These are phyloP conservation scores for Malaclemys terrapin DNA, from an alignment of 2,113 vertebrate genomes.

Conservation along the genomic window DNA sequence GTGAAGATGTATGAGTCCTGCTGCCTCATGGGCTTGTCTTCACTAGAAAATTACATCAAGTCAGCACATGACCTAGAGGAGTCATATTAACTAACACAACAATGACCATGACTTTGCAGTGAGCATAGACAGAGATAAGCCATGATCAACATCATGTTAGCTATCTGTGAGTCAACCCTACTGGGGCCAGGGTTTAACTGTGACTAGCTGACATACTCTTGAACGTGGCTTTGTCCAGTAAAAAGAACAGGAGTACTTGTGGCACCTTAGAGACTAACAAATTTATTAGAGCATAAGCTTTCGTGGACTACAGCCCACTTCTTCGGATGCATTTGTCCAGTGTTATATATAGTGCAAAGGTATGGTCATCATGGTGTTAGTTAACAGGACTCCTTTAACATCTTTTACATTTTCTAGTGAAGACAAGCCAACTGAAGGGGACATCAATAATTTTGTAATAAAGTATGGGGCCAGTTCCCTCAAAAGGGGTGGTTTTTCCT, in stretches of 20 bases:
- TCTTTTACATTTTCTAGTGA: conserved; percentile 41
- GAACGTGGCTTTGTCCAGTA: conserved; percentile 35
- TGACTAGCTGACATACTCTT: neutral
- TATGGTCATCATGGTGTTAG: conserved; percentile 6
- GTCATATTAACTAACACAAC: conserved; percentile 1
- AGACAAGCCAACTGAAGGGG: conserved; percentile 52
- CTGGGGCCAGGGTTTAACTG: neutral
- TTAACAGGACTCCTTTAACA: conserved; percentile 56
- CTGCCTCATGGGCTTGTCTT: conserved; percentile 43
- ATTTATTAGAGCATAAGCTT: too few relatives aligned
- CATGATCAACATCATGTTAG: neutral
- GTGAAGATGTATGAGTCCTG: conserved; percentile 42
- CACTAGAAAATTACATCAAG: conserved; percentile 45
- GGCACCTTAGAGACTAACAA: too few relatives aligned
- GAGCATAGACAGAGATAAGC: conserved; percentile 1
- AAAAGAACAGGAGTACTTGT: too few relatives aligned
- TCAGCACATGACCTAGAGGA: conserved; percentile 44
- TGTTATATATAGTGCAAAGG: neutral
- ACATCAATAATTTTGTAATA: conserved; percentile 11
- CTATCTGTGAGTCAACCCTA: conserved; percentile 33
- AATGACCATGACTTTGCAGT: neutral
- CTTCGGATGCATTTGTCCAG: conserved; percentile 1
- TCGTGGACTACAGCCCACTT: too few relatives aligned
- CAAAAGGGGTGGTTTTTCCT: conserved; percentile 49
- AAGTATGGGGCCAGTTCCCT: conserved; percentile 37